Evolutionary conservation across 1,140 invertebrate species (phyloP), one percentile per base, ranked within the genome.

Genomic region (Cydia splendana): DNA sequence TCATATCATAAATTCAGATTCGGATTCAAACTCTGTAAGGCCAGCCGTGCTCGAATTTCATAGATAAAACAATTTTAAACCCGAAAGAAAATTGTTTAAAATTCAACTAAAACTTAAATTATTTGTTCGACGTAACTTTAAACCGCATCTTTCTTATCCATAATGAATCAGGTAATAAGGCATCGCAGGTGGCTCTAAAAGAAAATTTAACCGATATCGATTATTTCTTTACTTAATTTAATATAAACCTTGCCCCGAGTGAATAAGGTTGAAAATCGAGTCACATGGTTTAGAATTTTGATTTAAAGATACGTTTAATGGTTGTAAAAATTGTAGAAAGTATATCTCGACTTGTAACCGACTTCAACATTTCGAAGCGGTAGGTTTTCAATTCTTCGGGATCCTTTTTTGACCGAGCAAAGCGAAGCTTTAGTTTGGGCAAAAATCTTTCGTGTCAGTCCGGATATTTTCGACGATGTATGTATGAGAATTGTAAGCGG

Each of bases 171-270:
- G 28, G 20, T 20, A 28, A 65, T 65, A 65, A 65, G 13, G 3
- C 10, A 28, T 65, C 20, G 45, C 71, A 74, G 71, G 71, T 48
- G 71, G 15, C 45, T 73, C 18, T 38, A 24, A 73, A 48, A 45
- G 38, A 18, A 18, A 74, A 48, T 45, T 48, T 38, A 74, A 42
- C 12, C 71, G 18, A 74, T 24, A 74, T 74, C n/a, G 71, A 74
- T 48, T 48, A 24, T 48, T 13, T 57, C 0, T 18, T 18, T 7
- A 57, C 53, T 57, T 18, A 0, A 9, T 7, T 18, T 7, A 57
- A 18, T 18, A n/a, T 57, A 18, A 57, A 9, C 12, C 53, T 57
- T 57, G 6, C 20, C 2, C 6, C 15, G 3, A 18, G 51, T 15
- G 5, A 6, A 53, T 18, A 53, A 57, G 53, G n/a, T 18, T n/a